Conservation (phyloP, 37 sponge, comb jelly and placozoan species). For the Halisarca cf. caerulea region DNA sequence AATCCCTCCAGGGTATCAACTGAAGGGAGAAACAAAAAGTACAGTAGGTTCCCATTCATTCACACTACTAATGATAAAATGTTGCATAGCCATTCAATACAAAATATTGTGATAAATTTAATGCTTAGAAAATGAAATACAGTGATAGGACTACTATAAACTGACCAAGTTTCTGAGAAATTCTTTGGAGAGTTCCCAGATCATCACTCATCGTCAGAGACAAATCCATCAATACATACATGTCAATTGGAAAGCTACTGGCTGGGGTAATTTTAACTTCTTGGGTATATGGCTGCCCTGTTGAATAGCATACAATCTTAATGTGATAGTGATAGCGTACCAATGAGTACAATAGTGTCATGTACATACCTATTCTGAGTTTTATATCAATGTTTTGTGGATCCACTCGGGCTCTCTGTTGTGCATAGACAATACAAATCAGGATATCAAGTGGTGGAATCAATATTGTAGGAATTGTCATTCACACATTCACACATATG, state of each 20-base stretch:
- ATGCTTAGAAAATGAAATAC: too few relatives aligned
- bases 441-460: not conserved
- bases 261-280: slow-evolving; percentile 15
- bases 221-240: slow-evolving; percentile 87
- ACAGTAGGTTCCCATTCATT: too few relatives aligned
- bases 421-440: not conserved
- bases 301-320: not conserved
- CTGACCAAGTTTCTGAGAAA: slow-evolving; percentile 50
- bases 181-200: slow-evolving; percentile 19
- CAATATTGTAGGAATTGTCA: too few relatives aligned
- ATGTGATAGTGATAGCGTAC: not conserved
- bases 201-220: slow-evolving; percentile 51
- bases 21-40: not conserved
- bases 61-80: too few relatives aligned
- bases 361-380: slow-evolving; percentile 2
- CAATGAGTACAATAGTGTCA: not conserved
- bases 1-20: slow-evolving; percentile 48
- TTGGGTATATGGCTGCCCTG: not conserved
- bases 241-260: slow-evolving; percentile 50
- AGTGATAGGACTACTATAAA: not conserved
- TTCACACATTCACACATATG: too few relatives aligned
- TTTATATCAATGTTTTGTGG: not conserved
- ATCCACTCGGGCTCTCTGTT: not conserved
- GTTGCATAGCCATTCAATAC: too few relatives aligned
- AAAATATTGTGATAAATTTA: too few relatives aligned